These are phyloP conservation scores for Anarhynchus alexandrinus DNA, from an alignment of 2,113 vertebrate genomes.

Conservation along the genomic window DNA sequence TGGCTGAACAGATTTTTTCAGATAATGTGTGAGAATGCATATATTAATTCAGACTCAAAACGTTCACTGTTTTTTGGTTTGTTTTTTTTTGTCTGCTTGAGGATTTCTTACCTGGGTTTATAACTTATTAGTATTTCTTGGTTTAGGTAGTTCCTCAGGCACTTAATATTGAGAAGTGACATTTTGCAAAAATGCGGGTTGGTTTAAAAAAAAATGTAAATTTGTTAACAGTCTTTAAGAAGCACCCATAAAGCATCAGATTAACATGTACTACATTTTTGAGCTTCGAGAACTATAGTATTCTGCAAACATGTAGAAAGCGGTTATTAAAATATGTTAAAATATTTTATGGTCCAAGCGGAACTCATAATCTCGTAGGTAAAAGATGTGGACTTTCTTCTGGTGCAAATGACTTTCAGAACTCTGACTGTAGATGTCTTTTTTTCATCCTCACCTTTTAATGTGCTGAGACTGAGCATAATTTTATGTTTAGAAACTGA, in stretches of 20 bases:
- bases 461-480: neutral
- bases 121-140: neutral
- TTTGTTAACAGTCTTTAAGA: neutral
- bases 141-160: neutral
- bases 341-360: neutral
- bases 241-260: neutral
- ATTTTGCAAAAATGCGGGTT: neutral
- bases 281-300: neutral
- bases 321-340: neutral
- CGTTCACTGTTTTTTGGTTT: neutral
- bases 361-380: neutral
- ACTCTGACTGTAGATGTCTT: neutral
- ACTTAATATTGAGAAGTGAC: neutral
- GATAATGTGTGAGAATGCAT: neutral
- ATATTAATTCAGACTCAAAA: neutral
- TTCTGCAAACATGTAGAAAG: neutral
- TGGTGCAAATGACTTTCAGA: neutral
- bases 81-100: neutral
- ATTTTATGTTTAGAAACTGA: neutral
- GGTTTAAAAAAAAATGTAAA: neutral
- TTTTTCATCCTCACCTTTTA: neutral
- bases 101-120: neutral
- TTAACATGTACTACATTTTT: neutral
- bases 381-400: neutral
- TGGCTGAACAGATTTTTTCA: neutral